Evolutionary conservation across 64 coral and sea anemone species (phyloP).

Genomic region (Dendrophyllia cribrosa): DNA sequence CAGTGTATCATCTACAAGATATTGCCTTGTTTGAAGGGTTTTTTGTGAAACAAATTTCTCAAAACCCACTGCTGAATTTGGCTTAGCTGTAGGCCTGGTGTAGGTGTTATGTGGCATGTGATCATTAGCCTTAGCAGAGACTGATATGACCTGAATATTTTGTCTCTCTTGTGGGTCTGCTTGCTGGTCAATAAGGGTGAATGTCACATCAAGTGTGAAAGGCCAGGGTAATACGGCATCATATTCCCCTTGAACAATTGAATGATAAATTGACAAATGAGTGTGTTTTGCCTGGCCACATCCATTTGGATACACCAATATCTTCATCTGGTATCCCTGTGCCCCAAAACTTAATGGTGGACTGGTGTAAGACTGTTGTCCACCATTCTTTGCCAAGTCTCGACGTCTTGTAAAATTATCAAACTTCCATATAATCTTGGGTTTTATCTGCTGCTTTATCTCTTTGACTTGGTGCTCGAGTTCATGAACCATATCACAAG

Average conservation of each 20-base stretch:
- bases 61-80: constrained; percentile 13
- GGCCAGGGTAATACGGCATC: constrained; percentile 30
- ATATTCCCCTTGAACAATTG: constrained; percentile 22
- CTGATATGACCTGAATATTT: neutral
- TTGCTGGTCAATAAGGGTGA: constrained; percentile 32
- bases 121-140: neutral
- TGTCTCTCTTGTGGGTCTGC: neutral
- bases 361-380: neutral
- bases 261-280: constrained; percentile 7
- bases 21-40: neutral
- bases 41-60: constrained; percentile 20
- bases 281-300: neutral
- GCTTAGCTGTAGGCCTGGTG: neutral
- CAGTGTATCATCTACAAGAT: constrained; percentile 13
- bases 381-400: too few species aligned
- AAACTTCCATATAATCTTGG: too few species aligned
- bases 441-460: too few species aligned
- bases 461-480: too few species aligned
- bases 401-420: too few species aligned
- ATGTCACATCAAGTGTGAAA: neutral
- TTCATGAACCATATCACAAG: too few species aligned
- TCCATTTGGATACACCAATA: constrained; percentile 14
- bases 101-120: neutral
- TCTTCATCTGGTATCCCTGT: constrained; percentile 3
- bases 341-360: neutral